Conservation (phyloP, 2,113 vertebrate genomes). For the Riparia riparia region DNA sequence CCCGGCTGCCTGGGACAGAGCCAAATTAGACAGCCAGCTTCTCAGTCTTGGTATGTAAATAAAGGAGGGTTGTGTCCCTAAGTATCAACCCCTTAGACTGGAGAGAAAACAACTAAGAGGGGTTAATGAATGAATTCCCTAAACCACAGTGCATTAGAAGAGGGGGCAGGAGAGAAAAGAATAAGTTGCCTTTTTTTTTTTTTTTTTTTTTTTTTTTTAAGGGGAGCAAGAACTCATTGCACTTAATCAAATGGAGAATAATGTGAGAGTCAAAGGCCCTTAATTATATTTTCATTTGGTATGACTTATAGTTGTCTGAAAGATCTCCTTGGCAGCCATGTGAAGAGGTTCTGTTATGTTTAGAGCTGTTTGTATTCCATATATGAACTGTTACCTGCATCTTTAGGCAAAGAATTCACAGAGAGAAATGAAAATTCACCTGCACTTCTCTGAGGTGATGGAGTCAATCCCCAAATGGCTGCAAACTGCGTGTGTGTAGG, state of each 20-base stretch:
- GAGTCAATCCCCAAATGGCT: conserved; percentile 53
- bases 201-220: neutral
- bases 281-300: conserved; percentile 48
- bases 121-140: neutral
- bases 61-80: neutral
- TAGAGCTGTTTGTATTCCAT: neutral
- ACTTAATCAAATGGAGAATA: conserved; percentile 3
- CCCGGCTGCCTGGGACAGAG: conserved; percentile 23
- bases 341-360: neutral
- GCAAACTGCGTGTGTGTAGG: neutral
- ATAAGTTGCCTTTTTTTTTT: neutral
- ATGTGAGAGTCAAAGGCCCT: conserved; percentile 17
- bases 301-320: neutral
- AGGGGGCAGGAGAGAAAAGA: neutral
- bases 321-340: neutral
- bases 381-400: neutral
- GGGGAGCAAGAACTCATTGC: neutral
- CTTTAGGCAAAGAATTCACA: conserved; percentile 4
- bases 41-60: conserved; percentile 35
- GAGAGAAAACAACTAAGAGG: neutral
- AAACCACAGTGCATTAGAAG: neutral
- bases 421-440: conserved; percentile 56
- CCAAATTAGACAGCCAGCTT: conserved; percentile 45
- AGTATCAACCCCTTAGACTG: neutral
- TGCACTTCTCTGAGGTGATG: conserved; percentile 16